These are phyloP conservation scores for Dermolepida albohirtum DNA, from an alignment of 2,888 invertebrate genomes.

Conservation along the genomic window DNA sequence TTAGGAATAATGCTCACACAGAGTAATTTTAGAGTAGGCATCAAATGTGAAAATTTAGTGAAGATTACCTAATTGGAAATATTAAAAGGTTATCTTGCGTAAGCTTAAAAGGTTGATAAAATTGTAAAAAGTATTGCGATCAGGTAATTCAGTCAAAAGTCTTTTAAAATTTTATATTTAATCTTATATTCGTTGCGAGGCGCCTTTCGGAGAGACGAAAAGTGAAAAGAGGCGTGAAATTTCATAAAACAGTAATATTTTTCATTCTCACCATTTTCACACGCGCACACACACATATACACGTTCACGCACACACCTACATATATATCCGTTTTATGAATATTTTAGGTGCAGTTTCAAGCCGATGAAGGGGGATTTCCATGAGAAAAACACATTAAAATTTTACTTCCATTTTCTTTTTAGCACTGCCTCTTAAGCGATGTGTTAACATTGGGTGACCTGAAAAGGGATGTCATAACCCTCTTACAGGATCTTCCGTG, in stretches of 20 bases:
- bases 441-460: constrained; percentile 15
- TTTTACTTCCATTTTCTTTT: constrained; percentile 36
- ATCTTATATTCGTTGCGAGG: constrained; percentile 23
- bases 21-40: no score
- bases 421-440: constrained; percentile 23
- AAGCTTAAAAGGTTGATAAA: no score
- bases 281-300: not conserved
- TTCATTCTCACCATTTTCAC: constrained; percentile 33
- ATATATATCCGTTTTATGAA: constrained; percentile 24
- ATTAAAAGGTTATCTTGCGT: no score
- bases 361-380: constrained; percentile 16
- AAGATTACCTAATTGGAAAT: no score
- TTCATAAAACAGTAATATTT: constrained; percentile 36
- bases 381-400: constrained; percentile 22
- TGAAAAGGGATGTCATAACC: not conserved
- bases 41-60: no score
- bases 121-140: no score
- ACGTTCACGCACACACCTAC: no score
- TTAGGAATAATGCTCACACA: no score
- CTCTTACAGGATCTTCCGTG: not conserved
- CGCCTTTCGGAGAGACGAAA: constrained; percentile 3
- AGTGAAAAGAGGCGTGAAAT: constrained; percentile 18
- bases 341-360: constrained; percentile 28
- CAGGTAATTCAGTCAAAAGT: not conserved
- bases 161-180: constrained; percentile 24